Evolutionary conservation across 2,888 invertebrate species (phyloP).

Genomic region (Dicycla oo): DNA sequence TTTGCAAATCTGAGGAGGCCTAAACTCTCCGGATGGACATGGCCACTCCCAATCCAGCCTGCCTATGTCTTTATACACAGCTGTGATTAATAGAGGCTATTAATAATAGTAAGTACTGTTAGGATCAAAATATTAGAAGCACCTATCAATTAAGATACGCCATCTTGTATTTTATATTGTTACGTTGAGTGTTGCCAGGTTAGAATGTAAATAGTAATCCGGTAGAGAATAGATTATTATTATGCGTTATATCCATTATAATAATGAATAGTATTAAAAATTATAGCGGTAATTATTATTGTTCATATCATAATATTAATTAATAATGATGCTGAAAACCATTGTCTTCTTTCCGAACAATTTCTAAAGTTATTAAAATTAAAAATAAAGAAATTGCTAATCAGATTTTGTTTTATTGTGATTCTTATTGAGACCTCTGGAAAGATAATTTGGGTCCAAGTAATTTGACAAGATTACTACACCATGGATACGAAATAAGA

Average conservation of each 20-base stretch:
- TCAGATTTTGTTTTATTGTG: conserved; percentile 80
- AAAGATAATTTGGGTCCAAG: not conserved
- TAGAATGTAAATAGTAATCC: conserved; percentile 82
- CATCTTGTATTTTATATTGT: conserved; percentile 77
- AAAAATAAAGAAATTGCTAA: conserved; percentile 91
- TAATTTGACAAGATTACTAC: not conserved
- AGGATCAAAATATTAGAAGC: conserved; percentile 74
- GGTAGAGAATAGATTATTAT: conserved; percentile 85
- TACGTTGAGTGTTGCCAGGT: conserved; percentile 78
- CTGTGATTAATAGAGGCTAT: conserved; percentile 5
- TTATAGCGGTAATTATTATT: conserved; percentile 90
- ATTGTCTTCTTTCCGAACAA: conserved; percentile 94
- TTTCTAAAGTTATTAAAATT: conserved; percentile 93
- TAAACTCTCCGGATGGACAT: conserved; percentile 21
- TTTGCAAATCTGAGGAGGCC: not conserved
- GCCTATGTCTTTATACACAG: conserved; percentile 29
- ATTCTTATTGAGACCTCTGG: not conserved
- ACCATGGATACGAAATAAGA: no score
- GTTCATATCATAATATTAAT: conserved; percentile 93
- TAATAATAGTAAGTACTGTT: conserved; percentile 3
- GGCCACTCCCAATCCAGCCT: not conserved
- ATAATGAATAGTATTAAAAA: conserved; percentile 85
- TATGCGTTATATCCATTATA: conserved; percentile 87
- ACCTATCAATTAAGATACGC: conserved; percentile 70
- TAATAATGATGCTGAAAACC: conserved; percentile 88